Evolutionary conservation across 30 jellyfish, hydroid and myxozoan species (phyloP).

Genomic region (Aurelia sp.): DNA sequence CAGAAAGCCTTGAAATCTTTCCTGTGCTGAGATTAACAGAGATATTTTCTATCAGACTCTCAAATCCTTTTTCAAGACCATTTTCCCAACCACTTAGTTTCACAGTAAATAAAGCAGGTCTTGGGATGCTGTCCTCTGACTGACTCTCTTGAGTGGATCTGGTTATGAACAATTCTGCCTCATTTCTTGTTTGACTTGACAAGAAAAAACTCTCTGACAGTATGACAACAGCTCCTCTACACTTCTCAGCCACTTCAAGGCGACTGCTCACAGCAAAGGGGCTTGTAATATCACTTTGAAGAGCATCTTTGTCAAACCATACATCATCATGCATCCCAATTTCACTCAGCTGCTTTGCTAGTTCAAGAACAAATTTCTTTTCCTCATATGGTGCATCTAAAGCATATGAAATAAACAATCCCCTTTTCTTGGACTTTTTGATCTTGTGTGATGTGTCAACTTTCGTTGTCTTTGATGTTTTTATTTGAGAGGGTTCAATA

Average conservation of each 20-base stretch:
- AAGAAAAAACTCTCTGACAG: slow-evolving; percentile 41
- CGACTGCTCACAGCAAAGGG: slow-evolving; percentile 55
- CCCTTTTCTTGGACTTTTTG: slow-evolving; percentile 39
- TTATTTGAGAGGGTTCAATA: too few relatives aligned
- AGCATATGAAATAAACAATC: slow-evolving; percentile 54
- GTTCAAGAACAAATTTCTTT: slow-evolving; percentile 56
- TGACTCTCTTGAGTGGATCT: not conserved
- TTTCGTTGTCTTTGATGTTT: not conserved
- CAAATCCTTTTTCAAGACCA: slow-evolving; percentile 22
- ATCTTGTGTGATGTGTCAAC: slow-evolving; percentile 2
- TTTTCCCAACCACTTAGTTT: slow-evolving; percentile 18
- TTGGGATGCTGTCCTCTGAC: not conserved
- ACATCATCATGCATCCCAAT: slow-evolving; percentile 66
- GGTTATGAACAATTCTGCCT: slow-evolving; percentile 33
- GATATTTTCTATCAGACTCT: not conserved
- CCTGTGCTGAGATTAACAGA: slow-evolving; percentile 56
- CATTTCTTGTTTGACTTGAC: slow-evolving; percentile 53
- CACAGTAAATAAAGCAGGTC: slow-evolving; percentile 5
- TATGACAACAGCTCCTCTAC: slow-evolving; percentile 63
- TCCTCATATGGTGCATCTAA: slow-evolving; percentile 46
- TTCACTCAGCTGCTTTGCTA: slow-evolving; percentile 56
- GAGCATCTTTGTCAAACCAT: slow-evolving; percentile 61
- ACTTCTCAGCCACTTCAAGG: slow-evolving; percentile 65
- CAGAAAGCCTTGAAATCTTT: slow-evolving; percentile 51
- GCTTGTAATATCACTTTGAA: slow-evolving; percentile 30